Evolutionary conservation across 2,888 invertebrate genomes (phyloP), one percentile per base, ranked within the genome.

Genomic region (Camponotus fellah): DNA sequence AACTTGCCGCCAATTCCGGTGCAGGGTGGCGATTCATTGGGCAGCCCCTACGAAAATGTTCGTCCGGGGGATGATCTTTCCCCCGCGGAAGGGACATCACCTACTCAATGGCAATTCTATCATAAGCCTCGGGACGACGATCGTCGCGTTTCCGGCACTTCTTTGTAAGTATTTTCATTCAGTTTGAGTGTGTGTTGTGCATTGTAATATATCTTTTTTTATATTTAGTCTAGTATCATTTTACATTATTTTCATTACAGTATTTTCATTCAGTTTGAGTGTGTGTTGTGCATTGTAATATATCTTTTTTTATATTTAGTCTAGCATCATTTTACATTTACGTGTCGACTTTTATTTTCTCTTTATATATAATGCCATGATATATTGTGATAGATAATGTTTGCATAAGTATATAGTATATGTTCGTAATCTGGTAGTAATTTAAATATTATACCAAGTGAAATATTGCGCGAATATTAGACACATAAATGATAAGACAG

Each of bases 1-100:
- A 95, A 96, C 71, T 95, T 97, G 86, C 97, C 97, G n/a, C 96
- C 97, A 4, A 96, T 97, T 92, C 97, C 97, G 40, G 96, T 96
- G 40, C 95, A 95, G 80, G 92, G 93, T 81, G 95, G 95, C 87
- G 96, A 96, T 91, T 96, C 96, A 26, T 95, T 96, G 91, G 96
- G 96, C 79, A 96, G 96, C 92, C 96, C 96, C 21, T 96, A 96
- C 93, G 96, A 96, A 91, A 96, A 96, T 90, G 96, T 96, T 62
- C 95, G 96, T 75, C 96, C 96, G 12, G 95, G 95, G 58, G 96
- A 96, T 88, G 95, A 95, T 79, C 92, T 94, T 74, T 96, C 96
- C 8, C 96, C 96, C 37, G 95, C 95, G 72, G 96, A 96, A 85
- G 94, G 94, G 32, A 95, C 96, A 3, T 96, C 96, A 34, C 96